A percentile compares a stretch with the other conserved stretches of the same genome.
Conservation (phyloP, 1,140 invertebrate genomes). For the Leptoteleia sp. region DNA sequence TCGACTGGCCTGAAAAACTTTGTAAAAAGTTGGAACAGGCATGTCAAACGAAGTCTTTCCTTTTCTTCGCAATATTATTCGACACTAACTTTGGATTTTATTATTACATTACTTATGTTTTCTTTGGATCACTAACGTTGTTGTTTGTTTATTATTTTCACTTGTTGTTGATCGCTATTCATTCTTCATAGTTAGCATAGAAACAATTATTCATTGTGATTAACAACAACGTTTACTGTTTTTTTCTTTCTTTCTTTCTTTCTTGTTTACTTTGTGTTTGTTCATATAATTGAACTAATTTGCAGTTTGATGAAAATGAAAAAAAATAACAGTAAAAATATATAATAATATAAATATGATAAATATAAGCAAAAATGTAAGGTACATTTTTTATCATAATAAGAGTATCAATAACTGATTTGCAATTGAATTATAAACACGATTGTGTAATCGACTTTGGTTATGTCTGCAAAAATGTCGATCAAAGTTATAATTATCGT, state of each 20-base stretch:
- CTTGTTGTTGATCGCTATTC: conserved; percentile 56
- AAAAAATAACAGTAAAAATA: background rate
- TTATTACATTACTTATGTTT: conserved; percentile 23
- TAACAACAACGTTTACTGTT: conserved; percentile 15
- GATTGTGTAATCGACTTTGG: too few relatives aligned
- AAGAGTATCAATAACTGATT: too few relatives aligned
- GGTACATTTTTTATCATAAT: too few relatives aligned
- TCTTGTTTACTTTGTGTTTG: too few relatives aligned
- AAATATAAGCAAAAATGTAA: too few relatives aligned
- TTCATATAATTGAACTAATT: conserved; percentile 16
- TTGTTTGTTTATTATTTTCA: conserved; percentile 47
- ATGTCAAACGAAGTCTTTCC: conserved; percentile 81
- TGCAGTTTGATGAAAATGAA: background rate
- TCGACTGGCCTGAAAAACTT: conserved; percentile 94
- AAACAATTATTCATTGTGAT: conserved; percentile 19
- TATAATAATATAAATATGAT: too few relatives aligned
- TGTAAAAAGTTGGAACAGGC: conserved; percentile 95
- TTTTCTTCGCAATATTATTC: conserved; percentile 37
- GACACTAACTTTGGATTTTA: conserved; percentile 65
- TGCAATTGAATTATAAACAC: too few relatives aligned
- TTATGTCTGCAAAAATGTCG: too few relatives aligned
- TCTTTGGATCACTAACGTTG: conserved; percentile 56
- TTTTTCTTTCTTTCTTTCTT: too few relatives aligned
- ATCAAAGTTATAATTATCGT: too few relatives aligned
- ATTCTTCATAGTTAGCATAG: conserved; percentile 41